Percentiles rank a stretch among this genome's conserved stretches.
Evolutionary conservation across 2,888 invertebrate species (phyloP).

Genomic region (Lampropteryx suffumata): DNA sequence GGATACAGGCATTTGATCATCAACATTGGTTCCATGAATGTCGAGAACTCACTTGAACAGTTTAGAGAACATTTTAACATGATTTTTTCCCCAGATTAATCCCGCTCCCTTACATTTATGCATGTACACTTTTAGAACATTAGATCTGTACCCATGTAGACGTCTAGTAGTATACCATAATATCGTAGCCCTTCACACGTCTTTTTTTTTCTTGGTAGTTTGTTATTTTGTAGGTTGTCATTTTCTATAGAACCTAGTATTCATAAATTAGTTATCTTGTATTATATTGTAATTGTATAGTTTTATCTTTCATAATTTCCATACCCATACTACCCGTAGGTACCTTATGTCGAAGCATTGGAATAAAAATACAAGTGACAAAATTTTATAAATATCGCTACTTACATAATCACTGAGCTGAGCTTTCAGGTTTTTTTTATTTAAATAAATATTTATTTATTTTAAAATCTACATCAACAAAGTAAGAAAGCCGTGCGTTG

Average conservation of each 20-base stretch:
- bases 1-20: constrained; percentile 3
- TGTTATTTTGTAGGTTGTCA: constrained; percentile 17
- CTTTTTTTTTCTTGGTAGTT: constrained; percentile 15
- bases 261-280: constrained; percentile 14
- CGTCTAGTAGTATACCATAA: constrained; percentile 14
- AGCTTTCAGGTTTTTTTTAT: too few species aligned
- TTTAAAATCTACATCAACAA: too few species aligned
- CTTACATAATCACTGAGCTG: too few species aligned
- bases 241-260: constrained; percentile 19
- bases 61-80: constrained; percentile 23
- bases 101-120: constrained; percentile 20
- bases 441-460: too few species aligned
- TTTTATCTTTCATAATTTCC: constrained; percentile 16
- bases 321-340: constrained; percentile 5
- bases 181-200: constrained; percentile 18
- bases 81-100: constrained; percentile 22
- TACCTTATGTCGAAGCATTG: too few species aligned
- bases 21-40: constrained; percentile 3
- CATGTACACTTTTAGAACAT: constrained; percentile 27
- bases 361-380: too few species aligned
- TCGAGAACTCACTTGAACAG: constrained; percentile 7
- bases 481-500: too few species aligned
- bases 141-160: constrained; percentile 19
- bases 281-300: constrained; percentile 15
- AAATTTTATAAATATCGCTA: too few species aligned